Base-by-base conservation (phyloP, 2,888 invertebrate species). In the Ophion costatus region DNA sequence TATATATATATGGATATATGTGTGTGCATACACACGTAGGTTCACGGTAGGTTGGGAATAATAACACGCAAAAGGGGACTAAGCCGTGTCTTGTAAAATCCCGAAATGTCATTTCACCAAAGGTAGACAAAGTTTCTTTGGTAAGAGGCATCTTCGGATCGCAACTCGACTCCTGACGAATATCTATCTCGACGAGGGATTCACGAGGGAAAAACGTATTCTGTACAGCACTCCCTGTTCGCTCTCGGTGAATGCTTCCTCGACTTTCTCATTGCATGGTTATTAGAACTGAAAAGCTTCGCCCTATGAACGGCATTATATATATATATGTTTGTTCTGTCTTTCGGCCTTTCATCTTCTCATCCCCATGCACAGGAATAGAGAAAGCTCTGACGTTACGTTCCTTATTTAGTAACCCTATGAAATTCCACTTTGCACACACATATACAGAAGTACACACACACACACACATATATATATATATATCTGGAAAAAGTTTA, bases 41-140 rank as follows among this genome's bases (percentile, higher is more conserved):
- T 33, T 10, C 20, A 14, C 33, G 29, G 20, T 11, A 75, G 75
- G 51, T 51, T 33, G 42, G 56, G 75, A 64, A 73, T 69, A 69
- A 76, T 70, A 67, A 67, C 64, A 64, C 11, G 29, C 45, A 14
- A 76, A 67, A 73, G 64, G 63, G 64, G 42, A 57, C 45, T 71
- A n/a, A 71, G 38, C 57, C 61, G 45, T 73, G 56, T 70, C 78
- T 81, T 73, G 73, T 84, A 78, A 81, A 84, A 61, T 70, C 59
- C 63, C 20, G 74, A 78, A 84, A 81, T 75, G 78, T 84, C 78
- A 81, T 81, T 84, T 78, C 78, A 64, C 61, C 51, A 22, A 38
- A 64, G 33, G 51, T 33, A 70, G 80, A 69, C 33, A 56, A 57
- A 80, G 59, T 61, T 64, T 67, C 61, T 20, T 57, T 61, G 51